These are phyloP conservation scores for Pluvialis apricaria DNA, from an alignment of 2,113 vertebrate genomes.

Conservation along the genomic window DNA sequence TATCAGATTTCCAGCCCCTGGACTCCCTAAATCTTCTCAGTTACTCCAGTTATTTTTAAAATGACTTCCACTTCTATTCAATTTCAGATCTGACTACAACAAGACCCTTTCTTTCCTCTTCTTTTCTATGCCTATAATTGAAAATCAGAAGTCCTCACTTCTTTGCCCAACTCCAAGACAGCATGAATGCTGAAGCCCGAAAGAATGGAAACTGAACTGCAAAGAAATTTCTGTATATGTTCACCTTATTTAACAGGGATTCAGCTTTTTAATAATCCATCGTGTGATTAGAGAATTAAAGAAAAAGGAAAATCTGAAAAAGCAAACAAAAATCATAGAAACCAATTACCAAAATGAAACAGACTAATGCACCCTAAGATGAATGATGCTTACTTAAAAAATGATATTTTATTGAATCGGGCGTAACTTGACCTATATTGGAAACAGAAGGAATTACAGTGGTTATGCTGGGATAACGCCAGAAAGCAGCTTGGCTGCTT, in stretches of 20 bases:
- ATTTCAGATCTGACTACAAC: neutral
- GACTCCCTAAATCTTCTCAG: neutral
- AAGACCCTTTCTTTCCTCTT: neutral
- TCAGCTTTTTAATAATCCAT: conserved; percentile 8
- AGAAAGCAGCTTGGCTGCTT: conserved; percentile 4
- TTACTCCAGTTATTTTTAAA: neutral
- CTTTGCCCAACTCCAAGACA: neutral
- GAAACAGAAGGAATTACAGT: conserved; percentile 37
- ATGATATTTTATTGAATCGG: conserved; percentile 38
- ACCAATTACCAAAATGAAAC: conserved; percentile 39
- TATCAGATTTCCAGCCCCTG: neutral
- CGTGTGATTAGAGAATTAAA: neutral
- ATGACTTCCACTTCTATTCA: neutral
- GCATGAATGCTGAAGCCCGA: neutral
- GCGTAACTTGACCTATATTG: conserved; percentile 18
- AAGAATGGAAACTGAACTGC: neutral
- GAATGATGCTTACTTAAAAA: conserved; percentile 57
- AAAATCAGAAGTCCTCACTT: neutral
- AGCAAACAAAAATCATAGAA: conserved; percentile 32
- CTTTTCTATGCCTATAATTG: neutral
- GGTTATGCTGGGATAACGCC: conserved; percentile 52
- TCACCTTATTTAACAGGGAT: neutral
- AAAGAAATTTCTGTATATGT: neutral
- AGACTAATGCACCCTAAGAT: conserved; percentile 14
- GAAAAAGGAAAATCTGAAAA: neutral